These are phyloP conservation scores for Paratrypauchen microcephalus DNA, from an alignment of 2,797 vertebrate genomes.

Conservation along the genomic window DNA sequence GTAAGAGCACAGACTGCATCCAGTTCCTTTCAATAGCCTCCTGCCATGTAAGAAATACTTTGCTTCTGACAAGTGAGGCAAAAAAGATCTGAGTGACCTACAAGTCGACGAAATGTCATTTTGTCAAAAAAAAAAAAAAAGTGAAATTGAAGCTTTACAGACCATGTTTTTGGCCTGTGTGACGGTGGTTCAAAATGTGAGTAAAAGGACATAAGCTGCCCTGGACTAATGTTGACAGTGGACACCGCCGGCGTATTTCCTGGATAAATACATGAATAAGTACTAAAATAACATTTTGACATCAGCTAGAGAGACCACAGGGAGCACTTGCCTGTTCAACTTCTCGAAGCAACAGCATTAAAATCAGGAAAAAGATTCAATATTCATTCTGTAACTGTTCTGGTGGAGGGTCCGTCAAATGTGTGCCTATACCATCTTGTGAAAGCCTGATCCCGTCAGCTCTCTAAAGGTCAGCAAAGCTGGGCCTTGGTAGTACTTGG, in stretches of 20 bases:
- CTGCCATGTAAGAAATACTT: not conserved
- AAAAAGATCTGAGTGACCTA: not conserved
- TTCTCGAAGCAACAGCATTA: not conserved
- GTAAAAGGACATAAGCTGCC: too few species aligned
- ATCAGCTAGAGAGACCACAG: conserved; percentile 1
- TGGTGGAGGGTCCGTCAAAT: too few species aligned
- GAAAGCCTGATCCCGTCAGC: too few species aligned
- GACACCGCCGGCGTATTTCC: not conserved
- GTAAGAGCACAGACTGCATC: too few species aligned
- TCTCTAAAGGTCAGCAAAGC: too few species aligned
- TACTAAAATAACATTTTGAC: not conserved
- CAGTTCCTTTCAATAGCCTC: not conserved
- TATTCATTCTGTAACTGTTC: not conserved
- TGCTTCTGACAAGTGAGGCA: not conserved
- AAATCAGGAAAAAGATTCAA: conserved; percentile 1
- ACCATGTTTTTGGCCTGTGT: not conserved
- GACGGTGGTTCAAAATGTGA: too few species aligned
- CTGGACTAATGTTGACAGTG: not conserved
- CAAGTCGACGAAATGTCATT: not conserved
- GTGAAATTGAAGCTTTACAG: too few species aligned
- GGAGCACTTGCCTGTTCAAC: not conserved
- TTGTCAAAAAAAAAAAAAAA: not conserved
- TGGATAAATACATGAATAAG: not conserved
- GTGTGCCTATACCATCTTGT: too few species aligned
- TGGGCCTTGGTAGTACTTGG: too few species aligned